Evolutionary conservation across 1,140 invertebrate genomes (phyloP).

Genomic region (Hermatobates lingyangjiaoensis): DNA sequence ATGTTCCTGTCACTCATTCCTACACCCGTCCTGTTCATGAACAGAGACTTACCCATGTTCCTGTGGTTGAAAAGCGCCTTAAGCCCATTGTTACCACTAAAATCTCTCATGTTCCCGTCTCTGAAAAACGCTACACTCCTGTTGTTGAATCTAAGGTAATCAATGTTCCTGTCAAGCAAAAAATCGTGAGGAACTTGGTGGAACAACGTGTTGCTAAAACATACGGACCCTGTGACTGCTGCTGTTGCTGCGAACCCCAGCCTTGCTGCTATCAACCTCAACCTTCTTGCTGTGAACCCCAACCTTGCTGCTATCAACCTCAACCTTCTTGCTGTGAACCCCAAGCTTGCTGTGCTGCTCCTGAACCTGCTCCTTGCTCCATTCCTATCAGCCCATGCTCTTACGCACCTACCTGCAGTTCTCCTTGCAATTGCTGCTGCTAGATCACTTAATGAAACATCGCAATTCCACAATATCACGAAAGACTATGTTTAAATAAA

Average conservation of each 20-base stretch:
- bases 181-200: background rate
- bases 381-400: no score
- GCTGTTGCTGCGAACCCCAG: background rate
- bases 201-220: conserved; percentile 2
- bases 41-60: conserved; percentile 2
- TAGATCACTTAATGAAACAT: no score
- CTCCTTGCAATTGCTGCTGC: no score
- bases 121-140: background rate
- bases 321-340: no score
- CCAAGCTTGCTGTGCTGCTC: no score
- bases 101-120: conserved; percentile 7
- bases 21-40: conserved; percentile 7
- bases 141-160: conserved; percentile 3
- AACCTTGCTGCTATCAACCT: no score
- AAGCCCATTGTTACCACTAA: conserved; percentile 1
- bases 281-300: no score
- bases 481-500: no score
- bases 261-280: background rate
- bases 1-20: conserved; percentile 4
- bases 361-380: no score
- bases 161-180: conserved; percentile 7
- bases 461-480: no score
- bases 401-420: no score
- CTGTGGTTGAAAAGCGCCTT: background rate
- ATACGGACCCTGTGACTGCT: conserved; percentile 1